Evolutionary conservation across 2,888 invertebrate species (phyloP).

Genomic region (Rhagonycha fulva): DNA sequence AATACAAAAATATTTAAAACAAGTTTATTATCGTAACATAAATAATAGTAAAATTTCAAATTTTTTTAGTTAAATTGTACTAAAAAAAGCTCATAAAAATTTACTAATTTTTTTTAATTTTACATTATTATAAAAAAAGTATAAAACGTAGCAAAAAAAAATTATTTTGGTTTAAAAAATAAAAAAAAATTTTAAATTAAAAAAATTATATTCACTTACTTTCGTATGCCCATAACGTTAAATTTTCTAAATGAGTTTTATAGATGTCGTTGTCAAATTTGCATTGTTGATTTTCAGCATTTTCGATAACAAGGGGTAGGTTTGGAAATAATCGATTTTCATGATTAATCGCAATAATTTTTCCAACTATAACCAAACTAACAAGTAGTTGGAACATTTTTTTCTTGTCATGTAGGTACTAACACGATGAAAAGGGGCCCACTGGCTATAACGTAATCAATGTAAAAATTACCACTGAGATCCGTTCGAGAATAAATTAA

Average conservation of each 20-base stretch:
- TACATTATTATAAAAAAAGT: too few species aligned
- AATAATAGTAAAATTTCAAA: too few species aligned
- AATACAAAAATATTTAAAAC: too few species aligned
- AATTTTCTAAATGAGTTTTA: neutral
- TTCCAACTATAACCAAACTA: neutral
- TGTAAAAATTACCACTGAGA: neutral
- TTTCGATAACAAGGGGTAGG: neutral
- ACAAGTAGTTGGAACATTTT: neutral
- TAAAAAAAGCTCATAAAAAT: too few species aligned
- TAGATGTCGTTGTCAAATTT: neutral
- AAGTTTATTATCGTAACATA: too few species aligned
- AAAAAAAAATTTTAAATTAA: too few species aligned
- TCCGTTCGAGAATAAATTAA: neutral
- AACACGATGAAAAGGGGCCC: neutral
- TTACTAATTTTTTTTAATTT: too few species aligned
- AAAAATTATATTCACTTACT: neutral
- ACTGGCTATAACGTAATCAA: neutral
- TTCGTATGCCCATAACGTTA: neutral
- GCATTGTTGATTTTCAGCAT: neutral
- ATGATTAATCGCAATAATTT: neutral
- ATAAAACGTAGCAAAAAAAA: too few species aligned
- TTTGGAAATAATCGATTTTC: neutral
- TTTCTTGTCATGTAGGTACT: neutral
- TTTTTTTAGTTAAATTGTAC: too few species aligned
- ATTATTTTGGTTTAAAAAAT: too few species aligned